Conservation (phyloP, 2,113 vertebrate genomes). For the Taxidea taxus region DNA sequence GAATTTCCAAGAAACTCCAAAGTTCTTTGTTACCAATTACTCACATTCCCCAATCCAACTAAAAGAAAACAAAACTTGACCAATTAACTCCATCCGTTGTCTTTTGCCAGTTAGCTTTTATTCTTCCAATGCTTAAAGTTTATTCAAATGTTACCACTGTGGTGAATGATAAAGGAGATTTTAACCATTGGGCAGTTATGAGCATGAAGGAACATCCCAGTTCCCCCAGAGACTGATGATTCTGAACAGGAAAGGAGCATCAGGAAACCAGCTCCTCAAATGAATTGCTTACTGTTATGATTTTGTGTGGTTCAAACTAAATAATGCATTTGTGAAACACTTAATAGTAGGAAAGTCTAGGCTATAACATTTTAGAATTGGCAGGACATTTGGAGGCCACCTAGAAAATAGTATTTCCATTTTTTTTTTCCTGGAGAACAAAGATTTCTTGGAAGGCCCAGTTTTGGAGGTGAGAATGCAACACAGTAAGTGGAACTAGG, state of each 20-base stretch:
- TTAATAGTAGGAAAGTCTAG: background rate
- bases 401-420: background rate
- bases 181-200: background rate
- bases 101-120: background rate
- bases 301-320: background rate
- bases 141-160: background rate
- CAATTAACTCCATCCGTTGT: background rate
- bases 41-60: background rate
- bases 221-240: background rate
- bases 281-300: background rate
- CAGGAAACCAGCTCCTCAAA: background rate
- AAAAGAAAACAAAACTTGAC: background rate
- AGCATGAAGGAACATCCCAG: background rate
- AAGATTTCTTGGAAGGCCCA: background rate
- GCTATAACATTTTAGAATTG: background rate
- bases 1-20: background rate
- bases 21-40: background rate
- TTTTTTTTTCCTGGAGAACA: background rate
- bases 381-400: background rate
- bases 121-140: background rate
- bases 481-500: fast-evolving
- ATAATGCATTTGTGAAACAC: background rate
- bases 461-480: background rate
- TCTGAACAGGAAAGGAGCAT: background rate
- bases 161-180: background rate